Evolutionary conservation across 2,113 vertebrate species (phyloP), one percentile per base, ranked within the genome.

Genomic region (Pleuronectes platessa): DNA sequence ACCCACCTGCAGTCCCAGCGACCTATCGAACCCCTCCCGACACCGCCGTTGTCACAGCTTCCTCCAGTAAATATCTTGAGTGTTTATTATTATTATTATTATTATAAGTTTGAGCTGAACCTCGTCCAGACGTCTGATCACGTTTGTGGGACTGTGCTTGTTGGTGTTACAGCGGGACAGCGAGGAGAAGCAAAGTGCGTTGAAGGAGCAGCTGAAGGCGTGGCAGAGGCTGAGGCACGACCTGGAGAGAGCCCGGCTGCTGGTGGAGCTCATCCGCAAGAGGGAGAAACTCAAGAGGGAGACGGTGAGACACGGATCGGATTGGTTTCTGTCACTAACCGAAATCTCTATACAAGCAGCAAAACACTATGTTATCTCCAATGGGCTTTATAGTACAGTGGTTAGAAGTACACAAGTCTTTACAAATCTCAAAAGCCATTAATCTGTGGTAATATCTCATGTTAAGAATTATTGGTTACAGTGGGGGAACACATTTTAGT

Each of bases 241-340:
- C 93, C 94, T 99, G 37, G 98, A 99, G 92, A 94, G 98, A 62
- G 98, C 97, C 17, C 94, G 98, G 86, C 95, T 99, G 42, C 93
- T 99, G 88, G 98, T 99, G 87, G 98, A 99, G 90, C 95, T 99
- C 89, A 99, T 99, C 79, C 97, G 98, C 82, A 99, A 99, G 93
- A 95, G 98, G 78, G 98, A 99, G 87, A 99, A 99, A 83, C 94
- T 98, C 90, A 99, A 99, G 92, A 96, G 97, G 91, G 98, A 99
- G 93, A 96, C 97, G 90, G 98, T 99, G 92, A 97, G 90, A 3
- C 18, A 35, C 1, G 24, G 14, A 54, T 31, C 6, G 31, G 31
- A 31, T 59, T 45, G 42, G 9, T 51, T 23, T 61, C 51, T 40
- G 26, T 45, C 55, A 14, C 18, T 37, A 18, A 31, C 6, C 31